These are phyloP conservation scores for Episyrphus balteatus DNA, from an alignment of 1,140 invertebrate species.

Conservation along the genomic window DNA sequence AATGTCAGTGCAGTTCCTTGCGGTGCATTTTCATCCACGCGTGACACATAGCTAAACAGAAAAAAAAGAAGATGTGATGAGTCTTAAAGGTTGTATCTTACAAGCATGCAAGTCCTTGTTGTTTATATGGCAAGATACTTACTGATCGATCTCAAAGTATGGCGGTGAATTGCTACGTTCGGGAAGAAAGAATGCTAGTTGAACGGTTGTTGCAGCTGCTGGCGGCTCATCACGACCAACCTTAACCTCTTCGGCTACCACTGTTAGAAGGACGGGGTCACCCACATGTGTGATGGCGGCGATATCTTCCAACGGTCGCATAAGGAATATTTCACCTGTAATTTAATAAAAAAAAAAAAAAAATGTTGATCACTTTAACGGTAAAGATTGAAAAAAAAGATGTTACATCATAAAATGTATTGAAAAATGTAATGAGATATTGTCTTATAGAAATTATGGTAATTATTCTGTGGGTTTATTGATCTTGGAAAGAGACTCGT, in stretches of 20 bases:
- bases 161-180: slow-evolving; percentile 61
- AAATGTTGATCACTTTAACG: neutral
- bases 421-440: no score
- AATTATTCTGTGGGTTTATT: no score
- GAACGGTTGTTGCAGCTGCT: slow-evolving; percentile 63
- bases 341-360: slow-evolving; percentile 9
- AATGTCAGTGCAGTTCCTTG: slow-evolving; percentile 63
- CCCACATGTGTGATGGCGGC: slow-evolving; percentile 61
- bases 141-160: slow-evolving; percentile 68
- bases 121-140: slow-evolving; percentile 35
- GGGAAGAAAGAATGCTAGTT: slow-evolving; percentile 66
- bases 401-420: no score
- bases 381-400: neutral
- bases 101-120: neutral
- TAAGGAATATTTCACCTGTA: slow-evolving; percentile 62
- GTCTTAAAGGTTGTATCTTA: slow-evolving; percentile 16
- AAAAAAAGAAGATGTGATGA: slow-evolving; percentile 9
- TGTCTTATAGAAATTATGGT: no score
- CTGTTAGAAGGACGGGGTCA: slow-evolving; percentile 66
- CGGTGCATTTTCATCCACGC: slow-evolving; percentile 73
- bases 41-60: slow-evolving; percentile 52
- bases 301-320: slow-evolving; percentile 61
- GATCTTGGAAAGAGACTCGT: no score
- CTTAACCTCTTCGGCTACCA: slow-evolving; percentile 74
- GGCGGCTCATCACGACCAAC: slow-evolving; percentile 55